These are phyloP conservation scores for Aspidiotus destructor DNA, from an alignment of 2,888 invertebrate genomes.

Conservation along the genomic window DNA sequence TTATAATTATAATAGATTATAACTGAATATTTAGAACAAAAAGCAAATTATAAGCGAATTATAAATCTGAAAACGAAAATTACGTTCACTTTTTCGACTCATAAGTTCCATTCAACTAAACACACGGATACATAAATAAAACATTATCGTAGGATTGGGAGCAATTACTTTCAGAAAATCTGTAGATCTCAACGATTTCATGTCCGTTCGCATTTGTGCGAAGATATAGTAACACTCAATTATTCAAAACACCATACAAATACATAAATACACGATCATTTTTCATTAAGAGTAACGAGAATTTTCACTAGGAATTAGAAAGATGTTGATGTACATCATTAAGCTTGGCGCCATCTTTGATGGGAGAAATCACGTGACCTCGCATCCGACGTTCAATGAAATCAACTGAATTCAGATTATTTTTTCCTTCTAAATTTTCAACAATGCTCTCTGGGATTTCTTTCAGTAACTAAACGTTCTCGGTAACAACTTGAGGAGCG, in stretches of 20 bases:
- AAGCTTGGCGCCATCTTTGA: slow-evolving; percentile 51
- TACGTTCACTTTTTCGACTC: background rate
- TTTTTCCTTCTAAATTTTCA: background rate
- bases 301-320: slow-evolving; percentile 13
- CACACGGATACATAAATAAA: slow-evolving; percentile 4
- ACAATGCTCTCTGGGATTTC: background rate
- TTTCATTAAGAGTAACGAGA: slow-evolving; percentile 18
- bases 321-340: slow-evolving; percentile 14
- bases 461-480: too few relatives aligned
- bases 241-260: background rate
- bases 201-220: slow-evolving; percentile 23
- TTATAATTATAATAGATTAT: slow-evolving; percentile 3
- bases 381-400: background rate
- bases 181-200: slow-evolving; percentile 29
- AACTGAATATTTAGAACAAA: slow-evolving; percentile 27
- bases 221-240: slow-evolving; percentile 8
- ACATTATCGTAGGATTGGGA: background rate
- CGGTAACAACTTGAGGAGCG: too few relatives aligned
- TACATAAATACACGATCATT: slow-evolving; percentile 12
- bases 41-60: slow-evolving; percentile 10
- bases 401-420: background rate
- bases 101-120: background rate
- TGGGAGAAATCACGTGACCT: slow-evolving; percentile 48
- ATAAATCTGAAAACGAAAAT: background rate
- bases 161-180: slow-evolving; percentile 24